Conservation (phyloP, 1,140 invertebrate genomes). For the Zaprionus capensis region DNA sequence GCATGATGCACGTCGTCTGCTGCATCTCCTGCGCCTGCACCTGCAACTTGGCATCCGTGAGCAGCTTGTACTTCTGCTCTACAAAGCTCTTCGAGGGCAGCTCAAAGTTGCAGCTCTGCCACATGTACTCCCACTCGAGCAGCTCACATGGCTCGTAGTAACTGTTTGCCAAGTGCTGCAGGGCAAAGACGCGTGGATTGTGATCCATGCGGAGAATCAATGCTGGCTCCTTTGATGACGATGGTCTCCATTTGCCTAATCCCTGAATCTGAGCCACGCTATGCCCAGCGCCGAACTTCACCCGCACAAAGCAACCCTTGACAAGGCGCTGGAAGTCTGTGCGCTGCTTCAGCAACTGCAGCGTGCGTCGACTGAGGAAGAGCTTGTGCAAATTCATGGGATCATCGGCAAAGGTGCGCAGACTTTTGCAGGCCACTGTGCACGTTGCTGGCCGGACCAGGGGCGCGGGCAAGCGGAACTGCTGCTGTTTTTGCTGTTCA, state of each 20-base stretch:
- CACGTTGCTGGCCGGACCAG: background rate
- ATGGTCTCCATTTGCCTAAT: constrained; percentile 11
- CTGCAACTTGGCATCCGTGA: constrained; percentile 14
- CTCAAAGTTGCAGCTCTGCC: constrained; percentile 20
- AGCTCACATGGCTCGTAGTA: constrained; percentile 24
- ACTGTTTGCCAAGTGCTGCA: constrained; percentile 23
- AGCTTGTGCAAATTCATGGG: constrained; percentile 33
- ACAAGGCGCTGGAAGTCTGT: constrained; percentile 32
- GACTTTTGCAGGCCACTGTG: background rate
- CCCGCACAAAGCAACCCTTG: constrained; percentile 31
- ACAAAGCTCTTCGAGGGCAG: constrained; percentile 9
- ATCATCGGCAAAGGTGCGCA: constrained; percentile 18
- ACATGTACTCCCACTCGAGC: constrained; percentile 20
- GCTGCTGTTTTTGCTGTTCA: constrained; percentile 1
- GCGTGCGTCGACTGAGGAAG: constrained; percentile 18
- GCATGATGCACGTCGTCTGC: background rate
- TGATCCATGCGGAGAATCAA: constrained; percentile 28
- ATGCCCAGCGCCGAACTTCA: background rate
- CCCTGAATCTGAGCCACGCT: constrained; percentile 29
- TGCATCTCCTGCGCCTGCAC: background rate
- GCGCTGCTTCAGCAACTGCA: constrained; percentile 17
- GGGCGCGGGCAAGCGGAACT: background rate
- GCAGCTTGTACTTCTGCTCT: constrained; percentile 22
- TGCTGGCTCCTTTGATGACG: background rate
- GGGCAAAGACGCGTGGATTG: constrained; percentile 8